phyloP scores from a whole-genome alignment of 2,888 invertebrate genomes.

The Eupithecia abbreviata region DNA sequence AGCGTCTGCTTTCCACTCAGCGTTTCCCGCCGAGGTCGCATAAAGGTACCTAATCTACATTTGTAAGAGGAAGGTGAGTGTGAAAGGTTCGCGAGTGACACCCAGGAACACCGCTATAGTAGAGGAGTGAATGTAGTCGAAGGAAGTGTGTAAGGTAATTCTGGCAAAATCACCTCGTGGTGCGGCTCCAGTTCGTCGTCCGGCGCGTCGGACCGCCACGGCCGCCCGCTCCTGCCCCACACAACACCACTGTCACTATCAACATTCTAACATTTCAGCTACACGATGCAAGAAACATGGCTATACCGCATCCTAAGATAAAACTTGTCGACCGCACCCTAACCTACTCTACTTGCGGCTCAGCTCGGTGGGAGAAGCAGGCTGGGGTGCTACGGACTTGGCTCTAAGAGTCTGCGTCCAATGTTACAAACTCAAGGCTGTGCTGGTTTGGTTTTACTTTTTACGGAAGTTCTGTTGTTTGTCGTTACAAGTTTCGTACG shows the following conservation, averaged over 20 bases:
- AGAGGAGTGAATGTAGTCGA: constrained; percentile 73
- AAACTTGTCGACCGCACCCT: constrained; percentile 19
- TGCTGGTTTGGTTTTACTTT: not conserved
- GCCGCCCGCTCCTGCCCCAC: constrained; percentile 80
- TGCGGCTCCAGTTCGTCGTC: constrained; percentile 78
- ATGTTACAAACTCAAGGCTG: not conserved
- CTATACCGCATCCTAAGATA: constrained; percentile 20
- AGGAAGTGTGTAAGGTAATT: constrained; percentile 78
- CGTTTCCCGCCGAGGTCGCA: constrained; percentile 26
- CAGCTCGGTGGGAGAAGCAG: constrained; percentile 4
- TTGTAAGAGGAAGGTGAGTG: constrained; percentile 27
- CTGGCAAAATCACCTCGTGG: constrained; percentile 84
- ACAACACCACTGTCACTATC: constrained; percentile 69
- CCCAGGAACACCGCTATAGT: constrained; percentile 65
- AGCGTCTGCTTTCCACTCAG: constrained; percentile 47
- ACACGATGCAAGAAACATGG: constrained; percentile 46
- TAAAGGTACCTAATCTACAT: constrained; percentile 35
- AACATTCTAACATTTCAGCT: constrained; percentile 49
- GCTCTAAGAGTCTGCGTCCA: not conserved
- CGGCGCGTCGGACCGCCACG: constrained; percentile 76
- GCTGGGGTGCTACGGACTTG: not conserved
- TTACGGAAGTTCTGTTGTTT: not conserved
- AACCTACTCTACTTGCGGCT: constrained; percentile 21
- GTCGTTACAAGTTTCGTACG: not conserved
- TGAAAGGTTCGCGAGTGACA: constrained; percentile 65